These are phyloP conservation scores for Microctonus aethiopoides DNA, from an alignment of 2,888 invertebrate genomes.

Conservation along the genomic window DNA sequence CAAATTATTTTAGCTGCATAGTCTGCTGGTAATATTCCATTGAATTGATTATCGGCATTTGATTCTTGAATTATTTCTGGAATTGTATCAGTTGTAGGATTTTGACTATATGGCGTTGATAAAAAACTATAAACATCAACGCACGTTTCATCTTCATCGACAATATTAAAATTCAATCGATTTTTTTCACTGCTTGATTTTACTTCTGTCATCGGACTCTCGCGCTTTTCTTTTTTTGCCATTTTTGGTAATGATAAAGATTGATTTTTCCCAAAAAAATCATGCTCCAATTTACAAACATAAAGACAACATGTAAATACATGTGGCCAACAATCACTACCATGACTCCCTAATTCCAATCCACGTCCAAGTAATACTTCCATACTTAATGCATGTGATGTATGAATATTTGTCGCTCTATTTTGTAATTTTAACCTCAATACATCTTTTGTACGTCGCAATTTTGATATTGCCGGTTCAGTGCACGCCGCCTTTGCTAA, in stretches of 20 bases:
- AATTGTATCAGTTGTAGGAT: slow-evolving; percentile 71
- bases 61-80: slow-evolving; percentile 75
- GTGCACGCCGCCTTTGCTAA: slow-evolving; percentile 91
- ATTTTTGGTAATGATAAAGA: slow-evolving; percentile 75
- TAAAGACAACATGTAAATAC: slow-evolving; percentile 93
- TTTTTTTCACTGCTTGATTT: slow-evolving; percentile 74
- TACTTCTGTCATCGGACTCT: slow-evolving; percentile 70
- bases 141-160: slow-evolving; percentile 81
- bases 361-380: slow-evolving; percentile 90
- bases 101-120: slow-evolving; percentile 75
- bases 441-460: slow-evolving; percentile 64
- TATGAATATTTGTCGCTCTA: slow-evolving; percentile 80
- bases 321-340: slow-evolving; percentile 95
- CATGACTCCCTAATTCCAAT: slow-evolving; percentile 90
- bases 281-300: slow-evolving; percentile 91
- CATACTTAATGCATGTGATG: slow-evolving; percentile 91
- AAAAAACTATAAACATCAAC: slow-evolving; percentile 88
- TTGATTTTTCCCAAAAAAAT: slow-evolving; percentile 86
- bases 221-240: slow-evolving; percentile 72
- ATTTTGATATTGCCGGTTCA: slow-evolving; percentile 67
- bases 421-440: slow-evolving; percentile 67
- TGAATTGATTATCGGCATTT: slow-evolving; percentile 69
- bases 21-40: slow-evolving; percentile 77
- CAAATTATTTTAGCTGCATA: slow-evolving; percentile 91
- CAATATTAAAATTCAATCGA: slow-evolving; percentile 73